Evolutionary conservation across 2,113 vertebrate species (phyloP).

Genomic region (Erythrolamprus reginae): DNA sequence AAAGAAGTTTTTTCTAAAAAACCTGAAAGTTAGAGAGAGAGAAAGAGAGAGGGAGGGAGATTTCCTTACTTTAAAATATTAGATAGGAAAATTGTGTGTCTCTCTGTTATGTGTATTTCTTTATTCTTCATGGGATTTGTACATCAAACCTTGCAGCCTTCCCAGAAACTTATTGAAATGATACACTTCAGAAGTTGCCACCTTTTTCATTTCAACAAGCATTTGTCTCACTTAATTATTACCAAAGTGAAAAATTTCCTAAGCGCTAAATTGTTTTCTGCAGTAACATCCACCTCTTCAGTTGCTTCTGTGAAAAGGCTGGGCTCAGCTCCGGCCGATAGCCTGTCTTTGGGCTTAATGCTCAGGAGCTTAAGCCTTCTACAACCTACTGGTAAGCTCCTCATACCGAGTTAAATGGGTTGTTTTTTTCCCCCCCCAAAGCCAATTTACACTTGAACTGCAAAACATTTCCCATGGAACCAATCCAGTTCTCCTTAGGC

Average conservation of each 20-base stretch:
- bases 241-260: slow-evolving; percentile 44
- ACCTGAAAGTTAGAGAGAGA: too few relatives aligned
- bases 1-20: background rate
- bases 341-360: slow-evolving; percentile 60
- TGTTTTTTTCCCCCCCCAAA: background rate
- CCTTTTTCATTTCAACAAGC: background rate
- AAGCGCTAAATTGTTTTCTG: slow-evolving; percentile 43
- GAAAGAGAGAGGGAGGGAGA: too few relatives aligned
- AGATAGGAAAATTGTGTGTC: background rate
- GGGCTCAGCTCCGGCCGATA: slow-evolving; percentile 46
- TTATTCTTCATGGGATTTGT: background rate
- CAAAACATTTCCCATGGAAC: slow-evolving; percentile 53
- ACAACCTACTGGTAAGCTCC: slow-evolving; percentile 42
- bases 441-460: slow-evolving; percentile 55
- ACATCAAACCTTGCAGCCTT: background rate
- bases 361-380: slow-evolving; percentile 51
- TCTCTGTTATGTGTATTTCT: background rate
- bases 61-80: background rate
- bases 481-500: slow-evolving; percentile 41
- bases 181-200: background rate
- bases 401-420: slow-evolving; percentile 37
- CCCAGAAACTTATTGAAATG: background rate
- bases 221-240: slow-evolving; percentile 1
- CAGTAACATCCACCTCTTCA: slow-evolving; percentile 43
- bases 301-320: slow-evolving; percentile 51